Conservation (phyloP, 64 coral and sea anemone species). For the Actinia equina region DNA sequence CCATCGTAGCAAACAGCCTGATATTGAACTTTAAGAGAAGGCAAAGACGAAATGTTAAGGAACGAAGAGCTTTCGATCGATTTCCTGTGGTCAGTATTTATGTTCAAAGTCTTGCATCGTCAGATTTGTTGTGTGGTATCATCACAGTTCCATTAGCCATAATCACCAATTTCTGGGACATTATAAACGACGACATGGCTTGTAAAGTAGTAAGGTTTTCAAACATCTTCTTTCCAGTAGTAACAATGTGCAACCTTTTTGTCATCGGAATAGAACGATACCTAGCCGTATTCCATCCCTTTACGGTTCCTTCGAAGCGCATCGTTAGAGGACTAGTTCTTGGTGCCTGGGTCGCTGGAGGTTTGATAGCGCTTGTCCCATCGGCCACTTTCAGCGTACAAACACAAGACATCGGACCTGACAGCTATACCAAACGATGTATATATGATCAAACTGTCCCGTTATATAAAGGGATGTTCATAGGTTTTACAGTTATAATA, state of each 20-base stretch:
- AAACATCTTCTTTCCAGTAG: not conserved
- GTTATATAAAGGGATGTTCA: not conserved
- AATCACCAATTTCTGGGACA: not conserved
- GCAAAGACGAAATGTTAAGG: not conserved
- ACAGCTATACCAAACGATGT: not conserved
- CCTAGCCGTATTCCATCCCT: not conserved
- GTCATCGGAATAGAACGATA: constrained; percentile 1
- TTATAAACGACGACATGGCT: not conserved
- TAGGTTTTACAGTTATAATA: not conserved
- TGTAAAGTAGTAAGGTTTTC: not conserved
- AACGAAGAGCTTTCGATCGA: not conserved
- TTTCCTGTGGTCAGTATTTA: not conserved
- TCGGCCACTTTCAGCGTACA: not conserved
- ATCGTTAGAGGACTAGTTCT: not conserved
- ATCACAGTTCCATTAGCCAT: constrained; percentile 6
- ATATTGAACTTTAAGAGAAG: not conserved
- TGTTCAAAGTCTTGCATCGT: constrained; percentile 2
- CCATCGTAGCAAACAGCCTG: not conserved
- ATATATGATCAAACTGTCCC: not conserved
- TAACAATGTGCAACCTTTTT: not conserved
- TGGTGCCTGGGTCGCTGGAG: not conserved
- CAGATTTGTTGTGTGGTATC: not conserved
- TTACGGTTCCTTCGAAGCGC: not conserved
- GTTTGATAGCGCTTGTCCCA: not conserved
- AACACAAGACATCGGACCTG: not conserved